phyloP scores from a whole-genome alignment of 2,888 invertebrate genomes.

The Phyllotreta cruciferae region DNA sequence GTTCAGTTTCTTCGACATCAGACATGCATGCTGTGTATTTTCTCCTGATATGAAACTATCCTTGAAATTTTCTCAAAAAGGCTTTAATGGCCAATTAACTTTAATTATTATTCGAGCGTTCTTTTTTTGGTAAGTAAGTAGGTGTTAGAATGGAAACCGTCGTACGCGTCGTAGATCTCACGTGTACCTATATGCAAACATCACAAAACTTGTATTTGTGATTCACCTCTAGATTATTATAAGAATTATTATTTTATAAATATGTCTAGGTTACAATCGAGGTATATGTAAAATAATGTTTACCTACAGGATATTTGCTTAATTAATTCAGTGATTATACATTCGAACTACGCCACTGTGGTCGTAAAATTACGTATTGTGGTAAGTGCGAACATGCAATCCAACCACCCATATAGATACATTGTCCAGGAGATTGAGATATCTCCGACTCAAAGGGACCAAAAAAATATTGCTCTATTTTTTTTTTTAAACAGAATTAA shows the following conservation, averaged over 20 bases:
- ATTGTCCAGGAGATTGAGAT: slow-evolving; percentile 52
- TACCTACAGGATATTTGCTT: too few species aligned
- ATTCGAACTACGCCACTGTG: slow-evolving; percentile 41
- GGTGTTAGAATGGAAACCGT: slow-evolving; percentile 46
- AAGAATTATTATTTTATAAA: too few species aligned
- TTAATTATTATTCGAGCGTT: slow-evolving; percentile 34
- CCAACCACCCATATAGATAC: slow-evolving; percentile 42
- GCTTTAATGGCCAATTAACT: slow-evolving; percentile 49
- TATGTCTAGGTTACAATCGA: too few species aligned
- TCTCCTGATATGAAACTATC: slow-evolving; percentile 36
- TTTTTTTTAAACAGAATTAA: slow-evolving; percentile 53
- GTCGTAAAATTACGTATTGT: slow-evolving; percentile 47
- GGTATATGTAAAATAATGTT: too few species aligned
- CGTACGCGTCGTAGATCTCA: slow-evolving; percentile 12
- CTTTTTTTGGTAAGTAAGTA: slow-evolving; percentile 46
- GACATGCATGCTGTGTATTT: slow-evolving; percentile 31
- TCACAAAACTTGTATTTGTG: too few species aligned
- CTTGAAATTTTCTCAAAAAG: slow-evolving; percentile 44
- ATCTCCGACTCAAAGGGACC: slow-evolving; percentile 50
- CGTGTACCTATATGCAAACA: too few species aligned
- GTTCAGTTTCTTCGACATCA: slow-evolving; percentile 35
- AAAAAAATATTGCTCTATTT: slow-evolving; percentile 54
- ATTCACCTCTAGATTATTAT: too few species aligned
- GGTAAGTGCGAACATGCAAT: slow-evolving; percentile 51
- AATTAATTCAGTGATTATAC: neutral